Evolutionary conservation across 2,113 vertebrate species (phyloP).

Genomic region (Cichladusa arquata): DNA sequence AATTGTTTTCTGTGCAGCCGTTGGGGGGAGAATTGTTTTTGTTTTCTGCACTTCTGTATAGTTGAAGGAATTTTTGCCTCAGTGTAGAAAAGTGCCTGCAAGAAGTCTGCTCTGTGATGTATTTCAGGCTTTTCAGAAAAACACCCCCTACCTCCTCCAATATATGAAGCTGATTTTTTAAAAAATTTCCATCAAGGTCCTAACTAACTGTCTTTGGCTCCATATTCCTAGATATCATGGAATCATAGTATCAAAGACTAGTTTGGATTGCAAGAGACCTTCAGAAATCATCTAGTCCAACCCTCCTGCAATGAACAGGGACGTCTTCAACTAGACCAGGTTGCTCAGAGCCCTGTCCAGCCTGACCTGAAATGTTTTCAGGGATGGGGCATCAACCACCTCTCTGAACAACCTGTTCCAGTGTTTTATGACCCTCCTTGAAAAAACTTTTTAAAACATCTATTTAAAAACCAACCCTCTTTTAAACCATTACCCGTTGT

Average conservation of each 20-base stretch:
- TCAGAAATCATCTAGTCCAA: neutral
- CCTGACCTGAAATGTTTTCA: neutral
- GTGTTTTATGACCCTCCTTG: neutral
- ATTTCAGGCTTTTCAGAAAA: neutral
- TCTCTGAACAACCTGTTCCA: neutral
- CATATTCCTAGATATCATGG: neutral
- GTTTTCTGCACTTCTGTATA: neutral
- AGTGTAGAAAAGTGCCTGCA: neutral
- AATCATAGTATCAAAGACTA: neutral
- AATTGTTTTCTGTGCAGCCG: neutral
- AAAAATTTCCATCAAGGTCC: neutral
- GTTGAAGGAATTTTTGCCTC: neutral
- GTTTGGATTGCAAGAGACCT: neutral
- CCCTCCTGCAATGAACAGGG: neutral
- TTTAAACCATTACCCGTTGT: neutral
- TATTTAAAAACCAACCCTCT: neutral
- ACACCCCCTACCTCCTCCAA: neutral
- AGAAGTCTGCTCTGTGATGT: neutral
- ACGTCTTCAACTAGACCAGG: neutral
- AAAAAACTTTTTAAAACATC: neutral
- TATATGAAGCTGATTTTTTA: neutral
- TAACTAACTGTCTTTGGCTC: neutral
- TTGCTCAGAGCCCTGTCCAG: neutral
- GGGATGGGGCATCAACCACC: neutral
- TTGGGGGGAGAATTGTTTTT: neutral